Base-by-base conservation (phyloP, 2,113 vertebrate genomes). In the Sitta europaea region DNA sequence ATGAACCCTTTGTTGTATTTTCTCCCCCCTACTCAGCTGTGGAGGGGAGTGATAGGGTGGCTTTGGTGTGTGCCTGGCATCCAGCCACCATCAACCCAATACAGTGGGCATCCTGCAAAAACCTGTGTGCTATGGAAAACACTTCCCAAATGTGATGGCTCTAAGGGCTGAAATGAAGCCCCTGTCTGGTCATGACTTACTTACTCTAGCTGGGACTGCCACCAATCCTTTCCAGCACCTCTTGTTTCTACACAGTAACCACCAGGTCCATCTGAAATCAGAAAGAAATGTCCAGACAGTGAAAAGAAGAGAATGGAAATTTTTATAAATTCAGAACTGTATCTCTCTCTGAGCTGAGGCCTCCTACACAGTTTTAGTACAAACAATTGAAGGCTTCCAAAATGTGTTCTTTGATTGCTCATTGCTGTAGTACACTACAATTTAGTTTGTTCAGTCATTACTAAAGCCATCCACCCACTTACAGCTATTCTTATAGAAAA, bases 401-500 rank as follows among this genome's bases (percentile, higher is more conserved):
- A 21, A 79, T 72, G 40, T 66, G 35, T 61, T 84, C 47, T 72
- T 91, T 67, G 48, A 75, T 95, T 92, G 81, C 45, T 95, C 73
- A 62, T 59, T 50, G 38, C 71, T 58, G 61, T 86, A 47, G 77
- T 50, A 88, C 62, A 33, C 70, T 91, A 82, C 66, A 76, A 85
- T 94, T 92, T 78, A 65, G 43, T 90, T 82, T 93, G 93, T 90
- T 96, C 91, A 89, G 80, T 94, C 84, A 85, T 74, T 76, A 82
- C 77, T 82, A 81, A 78, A 95, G 54, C 66, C 74, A 82, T 85
- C 93, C 87, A 87, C 95, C 93, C 91, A 89, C 91, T 92, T 82
- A 78, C n/a, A 90, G 74, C 84, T 95, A 91, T 90, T 96, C 74
- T 94, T 85, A 62, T 6, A 88, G 77, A 91, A 96, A 97, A 85